Evolutionary conservation across 1,140 invertebrate genomes (phyloP), one percentile per base, ranked within the genome.

Genomic region (Cherax quadricarinatus): DNA sequence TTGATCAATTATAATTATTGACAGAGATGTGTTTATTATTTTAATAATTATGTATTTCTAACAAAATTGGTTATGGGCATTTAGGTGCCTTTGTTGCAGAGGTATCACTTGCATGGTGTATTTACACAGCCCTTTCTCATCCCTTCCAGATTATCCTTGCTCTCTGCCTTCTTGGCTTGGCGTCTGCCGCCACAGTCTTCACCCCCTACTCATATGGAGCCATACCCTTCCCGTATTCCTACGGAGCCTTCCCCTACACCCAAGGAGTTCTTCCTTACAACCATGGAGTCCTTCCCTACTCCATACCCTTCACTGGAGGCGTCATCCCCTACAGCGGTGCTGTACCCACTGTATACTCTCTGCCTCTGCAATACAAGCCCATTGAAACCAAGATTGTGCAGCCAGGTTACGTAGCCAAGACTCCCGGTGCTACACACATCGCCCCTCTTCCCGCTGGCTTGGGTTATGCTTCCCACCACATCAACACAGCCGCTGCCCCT

Each of bases 401-500:
- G 10, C 86, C 93, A 9, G 93, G 93, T 4, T 93, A 93, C 86
- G 90, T 93, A n/a, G 93, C 93, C 85, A 92, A 93, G 93, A 93
- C 89, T 53, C 89, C 80, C 0, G 93, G 93, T 3, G 66, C 88
- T 14, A 79, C 81, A 41, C 93, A 93, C 82, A 62, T 85, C 81
- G 93, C 93, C 24, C 93, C 93, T 24, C 90, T 93, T 1, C 93
- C 93, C 21, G 66, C 66, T 3, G 93, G 93, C 12, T 86, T 91
- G 21, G 93, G 53, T 53, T 93, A 92, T 41, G 93, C 93, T 75
- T 93, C 93, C 24, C 88, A 93, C 75, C 93, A 93, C 73, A 93
- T 93, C 93, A 93, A 93, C 73, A 60, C 84, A 4, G 83, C 49
- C 0, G 41, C 66, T 4, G 92, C 92, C 2, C 89, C 92, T 48